phyloP scores from a whole-genome alignment of 1,140 invertebrate genomes.

The Charaxes varanes region DNA sequence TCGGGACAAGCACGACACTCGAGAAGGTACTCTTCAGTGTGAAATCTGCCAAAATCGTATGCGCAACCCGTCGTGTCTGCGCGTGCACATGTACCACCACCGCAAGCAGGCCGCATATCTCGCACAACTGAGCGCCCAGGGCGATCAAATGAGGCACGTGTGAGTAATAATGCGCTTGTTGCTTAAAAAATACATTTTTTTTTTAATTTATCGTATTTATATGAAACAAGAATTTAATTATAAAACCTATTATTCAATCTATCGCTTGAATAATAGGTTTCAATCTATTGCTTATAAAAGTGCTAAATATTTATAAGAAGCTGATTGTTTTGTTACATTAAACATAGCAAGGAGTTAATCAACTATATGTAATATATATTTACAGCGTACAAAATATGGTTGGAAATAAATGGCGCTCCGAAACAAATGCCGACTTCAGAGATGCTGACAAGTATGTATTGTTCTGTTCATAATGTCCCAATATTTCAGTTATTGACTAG shows the following conservation, averaged over 20 bases:
- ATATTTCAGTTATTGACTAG: too few relatives aligned
- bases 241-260: too few relatives aligned
- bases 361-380: conserved; percentile 14
- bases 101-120: conserved; percentile 72
- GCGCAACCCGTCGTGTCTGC: conserved; percentile 75
- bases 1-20: conserved; percentile 75
- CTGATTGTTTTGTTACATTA: too few relatives aligned
- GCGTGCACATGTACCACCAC: conserved; percentile 77
- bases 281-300: too few relatives aligned
- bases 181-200: too few relatives aligned
- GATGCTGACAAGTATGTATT: conserved; percentile 46
- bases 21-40: conserved; percentile 72
- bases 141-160: conserved; percentile 48
- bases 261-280: too few relatives aligned
- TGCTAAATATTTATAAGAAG: too few relatives aligned
- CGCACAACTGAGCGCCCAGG: conserved; percentile 48
- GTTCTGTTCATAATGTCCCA: too few relatives aligned
- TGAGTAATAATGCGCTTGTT: conserved; percentile 25
- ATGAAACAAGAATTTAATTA: too few relatives aligned
- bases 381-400: conserved; percentile 51
- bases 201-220: conserved; percentile 6
- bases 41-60: conserved; percentile 75
- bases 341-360: too few relatives aligned
- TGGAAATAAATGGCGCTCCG: conserved; percentile 45
- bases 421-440: conserved; percentile 33